Base-by-base conservation (phyloP, 1,140 invertebrate species). In the Heterodera carotae region DNA sequence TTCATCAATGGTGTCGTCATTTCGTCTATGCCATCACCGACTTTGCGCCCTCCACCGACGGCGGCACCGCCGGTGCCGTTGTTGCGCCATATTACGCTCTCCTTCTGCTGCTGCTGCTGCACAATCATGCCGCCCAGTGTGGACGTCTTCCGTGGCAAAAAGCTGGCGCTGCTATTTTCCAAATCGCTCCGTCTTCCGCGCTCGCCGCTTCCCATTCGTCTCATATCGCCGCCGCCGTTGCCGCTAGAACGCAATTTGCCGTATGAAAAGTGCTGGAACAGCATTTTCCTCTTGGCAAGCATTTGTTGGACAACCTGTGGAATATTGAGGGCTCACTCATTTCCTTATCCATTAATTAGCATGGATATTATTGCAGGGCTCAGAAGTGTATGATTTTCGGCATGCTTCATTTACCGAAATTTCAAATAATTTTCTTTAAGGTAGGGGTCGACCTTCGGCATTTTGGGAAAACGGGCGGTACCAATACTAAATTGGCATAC, bases 251-350 rank as follows among this genome's bases (percentile, higher is more conserved):
- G 25, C 59, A 74, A 36, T 74, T 59, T 74, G 31, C 72, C 59
- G 10, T 62, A 74, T 10, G 72, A 64, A 22, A 56, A 74, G 53
- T 74, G 56, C 36, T 39, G 33, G n/a, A 74, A 39, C 29, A 74
- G 56, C 22, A 60, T 34, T 48, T 64, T 73, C 34, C 25, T 36
- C 53, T 76, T 81, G 78, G 31, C 72, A 73, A 77, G 29, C 69
- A 27, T 78, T 76, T 43, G 71, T 53, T 31, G 43, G 75, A 39
- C 75, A 74, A 81, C 79, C 77, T 56, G 64, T 67, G 25, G 72
- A 76, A 71, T 60, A 62, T 36, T 36, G 64, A n/a, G n/a, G n/a
- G n/a, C n/a, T n/a, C n/a, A n/a, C n/a, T n/a, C n/a, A n/a, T n/a
- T n/a, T n/a, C n/a, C n/a, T n/a, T n/a, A n/a, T n/a, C n/a, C n/a